Conservation (phyloP, 1,140 invertebrate species). For the Tetramorium alpestre region DNA sequence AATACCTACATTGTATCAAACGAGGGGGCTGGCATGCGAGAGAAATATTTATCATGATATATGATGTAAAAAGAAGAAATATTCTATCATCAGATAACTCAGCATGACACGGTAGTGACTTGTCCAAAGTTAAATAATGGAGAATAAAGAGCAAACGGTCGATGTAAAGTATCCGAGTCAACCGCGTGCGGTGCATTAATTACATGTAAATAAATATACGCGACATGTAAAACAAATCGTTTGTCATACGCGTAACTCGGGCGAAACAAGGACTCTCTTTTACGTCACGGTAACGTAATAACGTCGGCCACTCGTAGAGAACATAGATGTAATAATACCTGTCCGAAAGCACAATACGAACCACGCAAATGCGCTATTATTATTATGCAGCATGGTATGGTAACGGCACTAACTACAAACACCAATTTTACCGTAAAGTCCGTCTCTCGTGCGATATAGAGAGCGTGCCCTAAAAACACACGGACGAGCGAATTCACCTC, state of each 20-base stretch:
- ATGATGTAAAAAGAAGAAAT: constrained; percentile 5
- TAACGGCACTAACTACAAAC: constrained; percentile 52
- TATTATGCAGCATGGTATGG: constrained; percentile 47
- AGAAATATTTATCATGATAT: neutral
- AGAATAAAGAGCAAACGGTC: constrained; percentile 45
- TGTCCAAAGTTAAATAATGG: constrained; percentile 35
- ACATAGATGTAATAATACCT: constrained; percentile 52
- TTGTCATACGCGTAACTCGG: constrained; percentile 48
- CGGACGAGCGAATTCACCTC: neutral
- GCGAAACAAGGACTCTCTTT: constrained; percentile 51
- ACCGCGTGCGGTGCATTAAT: constrained; percentile 38
- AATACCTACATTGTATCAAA: neutral
- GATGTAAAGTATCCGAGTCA: constrained; percentile 46
- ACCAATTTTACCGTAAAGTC: constrained; percentile 44
- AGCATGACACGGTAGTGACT: neutral
- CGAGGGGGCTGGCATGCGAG: neutral
- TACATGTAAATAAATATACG: constrained; percentile 56
- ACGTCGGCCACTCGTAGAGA: constrained; percentile 41
- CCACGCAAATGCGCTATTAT: constrained; percentile 53
- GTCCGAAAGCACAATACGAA: constrained; percentile 58
- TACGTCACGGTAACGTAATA: constrained; percentile 48
- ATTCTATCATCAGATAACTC: constrained; percentile 15
- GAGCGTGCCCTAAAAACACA: constrained; percentile 22
- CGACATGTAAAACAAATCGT: constrained; percentile 51
- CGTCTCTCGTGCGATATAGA: constrained; percentile 6